phyloP scores from a whole-genome alignment of 2,113 vertebrate genomes.

The Zosterops pallidus region DNA sequence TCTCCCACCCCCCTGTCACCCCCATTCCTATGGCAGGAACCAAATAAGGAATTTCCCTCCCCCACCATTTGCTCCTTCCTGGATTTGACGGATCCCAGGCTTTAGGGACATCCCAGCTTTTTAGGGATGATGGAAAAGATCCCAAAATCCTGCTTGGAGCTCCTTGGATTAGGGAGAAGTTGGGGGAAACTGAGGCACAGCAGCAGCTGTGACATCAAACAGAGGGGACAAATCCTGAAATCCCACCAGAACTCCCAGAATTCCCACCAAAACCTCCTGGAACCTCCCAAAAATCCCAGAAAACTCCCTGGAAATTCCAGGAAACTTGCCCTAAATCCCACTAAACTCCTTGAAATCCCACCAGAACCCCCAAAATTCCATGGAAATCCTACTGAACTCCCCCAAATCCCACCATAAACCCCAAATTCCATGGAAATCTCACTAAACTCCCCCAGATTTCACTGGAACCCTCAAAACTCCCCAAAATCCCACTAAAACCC shows the following conservation, averaged over 20 bases:
- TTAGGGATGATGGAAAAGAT: neutral
- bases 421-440: neutral
- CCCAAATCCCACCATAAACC: neutral
- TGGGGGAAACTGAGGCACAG: neutral
- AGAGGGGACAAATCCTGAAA: neutral
- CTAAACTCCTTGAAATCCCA: too few species aligned
- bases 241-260: neutral
- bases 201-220: neutral
- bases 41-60: neutral
- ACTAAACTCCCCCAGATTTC: neutral
- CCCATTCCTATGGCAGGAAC: too few species aligned
- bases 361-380: neutral
- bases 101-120: neutral
- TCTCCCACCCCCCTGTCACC: too few species aligned
- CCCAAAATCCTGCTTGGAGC: neutral
- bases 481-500: neutral
- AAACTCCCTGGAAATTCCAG: too few species aligned
- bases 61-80: too few species aligned
- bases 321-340: neutral
- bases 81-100: neutral
- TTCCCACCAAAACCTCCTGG: neutral
- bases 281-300: too few species aligned
- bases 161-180: neutral
- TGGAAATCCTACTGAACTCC: neutral
- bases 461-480: neutral